Percentiles rank a stretch among this genome's conserved stretches.
phyloP scores from a whole-genome alignment of 2,888 invertebrate species.

The Malthinus flaveolus region DNA sequence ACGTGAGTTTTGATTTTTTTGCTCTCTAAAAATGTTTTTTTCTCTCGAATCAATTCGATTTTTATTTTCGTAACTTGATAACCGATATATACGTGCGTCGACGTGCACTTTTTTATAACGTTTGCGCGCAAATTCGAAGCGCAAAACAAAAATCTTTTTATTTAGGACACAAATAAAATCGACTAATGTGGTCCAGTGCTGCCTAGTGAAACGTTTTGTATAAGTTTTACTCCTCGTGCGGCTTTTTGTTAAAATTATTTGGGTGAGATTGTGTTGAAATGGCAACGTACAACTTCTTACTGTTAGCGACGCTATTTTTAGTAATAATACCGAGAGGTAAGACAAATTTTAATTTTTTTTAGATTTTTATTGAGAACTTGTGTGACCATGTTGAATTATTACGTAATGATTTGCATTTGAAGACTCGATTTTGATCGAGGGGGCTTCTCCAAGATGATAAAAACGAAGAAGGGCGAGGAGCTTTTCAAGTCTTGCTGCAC shows the following conservation, averaged over 20 bases:
- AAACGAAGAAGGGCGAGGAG: too few species aligned
- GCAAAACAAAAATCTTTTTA: constrained; percentile 3
- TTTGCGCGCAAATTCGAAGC: constrained; percentile 2
- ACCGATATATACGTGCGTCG: neutral
- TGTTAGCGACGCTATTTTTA: neutral
- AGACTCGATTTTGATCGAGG: too few species aligned
- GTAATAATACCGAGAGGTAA: neutral
- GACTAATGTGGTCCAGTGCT: neutral
- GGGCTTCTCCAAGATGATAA: too few species aligned
- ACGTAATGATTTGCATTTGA: too few species aligned
- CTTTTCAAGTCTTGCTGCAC: too few species aligned
- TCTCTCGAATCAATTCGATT: neutral
- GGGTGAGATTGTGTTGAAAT: neutral
- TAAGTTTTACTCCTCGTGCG: neutral
- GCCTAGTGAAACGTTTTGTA: neutral
- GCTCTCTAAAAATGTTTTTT: neutral
- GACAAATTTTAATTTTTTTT: neutral
- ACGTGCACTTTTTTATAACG: neutral
- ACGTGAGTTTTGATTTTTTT: constrained; percentile 13
- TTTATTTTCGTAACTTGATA: neutral
- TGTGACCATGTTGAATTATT: too few species aligned
- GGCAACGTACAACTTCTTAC: neutral
- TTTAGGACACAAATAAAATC: constrained; percentile 3
- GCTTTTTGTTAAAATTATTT: neutral
- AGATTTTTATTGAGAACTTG: too few species aligned